Evolutionary conservation across 2,888 invertebrate species (phyloP), one percentile per base, ranked within the genome.

Genomic region (Andrena trimmerana): DNA sequence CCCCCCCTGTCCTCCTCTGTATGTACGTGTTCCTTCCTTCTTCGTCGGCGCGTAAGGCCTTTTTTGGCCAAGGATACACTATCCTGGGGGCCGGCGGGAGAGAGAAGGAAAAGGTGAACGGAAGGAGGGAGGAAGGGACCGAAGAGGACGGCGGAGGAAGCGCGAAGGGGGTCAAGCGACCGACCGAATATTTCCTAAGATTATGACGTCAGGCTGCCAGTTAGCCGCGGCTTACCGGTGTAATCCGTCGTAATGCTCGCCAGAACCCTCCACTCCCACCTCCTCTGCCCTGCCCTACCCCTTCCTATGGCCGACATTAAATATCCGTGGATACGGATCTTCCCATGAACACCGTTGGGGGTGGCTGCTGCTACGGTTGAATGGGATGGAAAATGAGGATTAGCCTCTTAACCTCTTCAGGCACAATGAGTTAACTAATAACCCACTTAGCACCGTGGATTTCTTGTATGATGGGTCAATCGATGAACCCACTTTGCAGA

Each of bases 191-290:
- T 92, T 93, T 94, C 91, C 90, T 82, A 85, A 93, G 93, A 93
- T 94, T 93, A 93, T 94, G 93, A 94, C 93, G 93, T 94, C 93
- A 93, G 92, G 89, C 89, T 90, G 92, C 92, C 93, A 93, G 92
- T 92, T 93, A 92, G 90, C 88, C 86, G 87, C 89, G 89, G 92
- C 93, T 94, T 94, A 94, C 91, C 89, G 92, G 91, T 94, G 94
- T 94, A 94, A 94, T 94, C 94, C 93, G 88, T 91, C 90, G 90
- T 93, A 92, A 93, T 92, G 87, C 93, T 85, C 83, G 79, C 86
- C 82, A 70, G 81, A 82, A 54, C 54, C 84, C 84, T 77, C 84
- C 78, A 68, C 24, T 10, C 57, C 57, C 27, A 62, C 69, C 59
- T 71, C 57, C 60, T 48, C 6, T 60, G 60, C 29, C 31, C 24